Conservation (phyloP, 2,113 vertebrate genomes). For the Ornithorhynchus anatinus region DNA sequence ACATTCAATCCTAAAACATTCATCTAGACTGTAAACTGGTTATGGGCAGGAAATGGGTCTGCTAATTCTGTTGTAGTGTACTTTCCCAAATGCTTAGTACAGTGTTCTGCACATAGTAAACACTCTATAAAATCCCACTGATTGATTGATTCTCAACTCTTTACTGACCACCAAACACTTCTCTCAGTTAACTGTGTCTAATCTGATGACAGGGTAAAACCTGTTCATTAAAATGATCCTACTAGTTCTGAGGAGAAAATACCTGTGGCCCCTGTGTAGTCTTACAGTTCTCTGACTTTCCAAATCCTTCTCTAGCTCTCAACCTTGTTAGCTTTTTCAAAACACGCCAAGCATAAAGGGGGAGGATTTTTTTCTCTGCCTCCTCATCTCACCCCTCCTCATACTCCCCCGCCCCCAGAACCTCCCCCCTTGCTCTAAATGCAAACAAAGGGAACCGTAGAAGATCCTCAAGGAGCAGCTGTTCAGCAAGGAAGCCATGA, state of each 20-base stretch:
- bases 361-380: neutral
- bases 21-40: no score
- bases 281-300: conserved; percentile 21
- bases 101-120: no score
- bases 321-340: conserved; percentile 1
- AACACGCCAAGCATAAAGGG: neutral
- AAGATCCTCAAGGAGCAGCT: conserved; percentile 27
- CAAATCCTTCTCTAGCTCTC: neutral
- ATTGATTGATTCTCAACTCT: neutral
- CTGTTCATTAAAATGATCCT: neutral
- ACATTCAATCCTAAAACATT: neutral
- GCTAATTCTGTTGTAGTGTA: no score
- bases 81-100: no score
- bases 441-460: conserved; percentile 11
- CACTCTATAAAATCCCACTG: no score
- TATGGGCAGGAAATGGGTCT: no score
- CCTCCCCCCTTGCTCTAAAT: neutral
- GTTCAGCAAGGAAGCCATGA: conserved; percentile 24
- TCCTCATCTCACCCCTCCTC: neutral
- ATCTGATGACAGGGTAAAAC: neutral
- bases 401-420: accelerated
- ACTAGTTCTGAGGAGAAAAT: neutral
- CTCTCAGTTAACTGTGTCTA: neutral
- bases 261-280: neutral
- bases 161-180: neutral